Evolutionary conservation across 2,797 vertebrate species (phyloP), one percentile per base, ranked within the genome.

Genomic region (Pogoniulus pusillus): DNA sequence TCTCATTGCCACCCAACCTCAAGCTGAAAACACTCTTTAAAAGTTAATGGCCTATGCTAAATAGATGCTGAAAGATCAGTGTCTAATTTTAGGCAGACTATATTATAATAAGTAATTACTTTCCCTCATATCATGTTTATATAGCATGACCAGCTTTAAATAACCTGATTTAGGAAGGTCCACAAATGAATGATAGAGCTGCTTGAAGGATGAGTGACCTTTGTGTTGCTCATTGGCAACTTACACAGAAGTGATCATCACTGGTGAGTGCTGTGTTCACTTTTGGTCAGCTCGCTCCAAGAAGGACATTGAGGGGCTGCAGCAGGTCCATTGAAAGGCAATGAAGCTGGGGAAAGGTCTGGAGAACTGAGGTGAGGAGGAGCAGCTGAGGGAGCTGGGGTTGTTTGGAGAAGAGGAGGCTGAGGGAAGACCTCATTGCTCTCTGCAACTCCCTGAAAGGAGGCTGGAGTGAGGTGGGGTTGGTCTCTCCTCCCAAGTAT

Each of bases 71-170:
- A 77, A 90, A 59, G 57, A 94, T 77, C 65, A 88, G 65, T 65
- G 72, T 57, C 86, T 94, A 91, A 90, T 93, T 91, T 95, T 95
- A 95, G 32, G 20, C 77, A 90, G 73, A 86, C 69, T 91, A 37
- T 87, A 82, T 88, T 89, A 92, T 93, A 92, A 93, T 95, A 93
- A 94, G 77, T 37, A 94, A 92, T 91, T 94, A 85, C 65, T 87
- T 94, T 87, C 62, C 80, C 72, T 89, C 72, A 37, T 92, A 92
- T 91, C 74, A 89, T 91, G 82, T 95, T 95, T 95, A 91, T 93
- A 92, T 79, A 93, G 89, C 91, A 93, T 95, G 93, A 94, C 91
- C 43, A 80, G 79, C n/a, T 94, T 96, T 95, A 95, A 96, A 94
- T 87, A 86, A 86, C 69, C 65, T 92, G 94, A 94, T 95, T 94